Evolutionary conservation across 2,113 vertebrate species (phyloP).

Genomic region (Hoplias malabaricus): DNA sequence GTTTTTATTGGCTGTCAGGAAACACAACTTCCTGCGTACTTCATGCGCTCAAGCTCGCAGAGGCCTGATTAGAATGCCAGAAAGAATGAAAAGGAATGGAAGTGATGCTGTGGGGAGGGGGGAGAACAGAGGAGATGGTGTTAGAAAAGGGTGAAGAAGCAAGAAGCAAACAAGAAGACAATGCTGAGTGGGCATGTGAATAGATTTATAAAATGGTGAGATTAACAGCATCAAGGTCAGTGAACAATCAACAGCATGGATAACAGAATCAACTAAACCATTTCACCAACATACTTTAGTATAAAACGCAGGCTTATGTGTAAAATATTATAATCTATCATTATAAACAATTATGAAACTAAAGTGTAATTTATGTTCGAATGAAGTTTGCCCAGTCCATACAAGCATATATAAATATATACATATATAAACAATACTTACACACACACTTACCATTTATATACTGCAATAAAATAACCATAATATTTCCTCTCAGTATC

Average conservation of each 20-base stretch:
- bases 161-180: not conserved
- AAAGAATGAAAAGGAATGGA: slow-evolving; percentile 75
- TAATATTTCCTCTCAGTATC: no score
- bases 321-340: no score
- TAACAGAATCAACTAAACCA: not conserved
- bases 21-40: slow-evolving; percentile 77
- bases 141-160: slow-evolving; percentile 6
- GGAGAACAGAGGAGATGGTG: slow-evolving; percentile 45
- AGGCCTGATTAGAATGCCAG: slow-evolving; percentile 79
- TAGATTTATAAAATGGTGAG: not conserved
- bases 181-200: no score
- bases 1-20: slow-evolving; percentile 84
- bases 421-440: no score
- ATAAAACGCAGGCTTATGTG: no score
- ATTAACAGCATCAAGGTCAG: not conserved
- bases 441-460: no score
- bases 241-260: not conserved
- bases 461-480: no score
- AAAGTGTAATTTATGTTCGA: no score
- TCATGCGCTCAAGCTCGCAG: slow-evolving; percentile 75
- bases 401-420: no score
- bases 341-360: no score
- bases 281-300: no score
- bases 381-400: no score
- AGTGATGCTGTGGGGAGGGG: slow-evolving; percentile 40